Conservation (phyloP, 1,140 invertebrate genomes). For the Mizuhopecten yessoensis region DNA sequence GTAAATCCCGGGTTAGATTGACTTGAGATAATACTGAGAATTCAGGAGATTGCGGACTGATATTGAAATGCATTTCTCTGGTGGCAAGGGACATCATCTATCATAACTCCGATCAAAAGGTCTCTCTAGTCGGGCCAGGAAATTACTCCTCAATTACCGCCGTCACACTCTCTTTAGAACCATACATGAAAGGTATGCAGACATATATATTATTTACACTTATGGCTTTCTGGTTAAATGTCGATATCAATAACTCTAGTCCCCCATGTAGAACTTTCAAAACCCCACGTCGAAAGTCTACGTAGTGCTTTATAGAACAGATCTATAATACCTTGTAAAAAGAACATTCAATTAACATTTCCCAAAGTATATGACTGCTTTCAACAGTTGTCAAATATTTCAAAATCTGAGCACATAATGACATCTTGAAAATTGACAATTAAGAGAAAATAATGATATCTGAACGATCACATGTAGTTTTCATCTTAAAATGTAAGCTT, state of each 20-base stretch:
- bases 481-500: no score
- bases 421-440: no score
- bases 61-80: constrained; percentile 18
- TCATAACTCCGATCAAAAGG: constrained; percentile 32
- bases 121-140: background rate
- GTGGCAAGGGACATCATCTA: constrained; percentile 22
- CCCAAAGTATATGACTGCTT: background rate
- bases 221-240: constrained; percentile 25
- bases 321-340: background rate
- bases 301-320: background rate
- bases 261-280: constrained; percentile 18
- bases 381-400: background rate
- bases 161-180: background rate
- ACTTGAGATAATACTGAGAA: constrained; percentile 15
- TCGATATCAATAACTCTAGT: background rate
- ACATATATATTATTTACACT: constrained; percentile 10
- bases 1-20: constrained; percentile 1
- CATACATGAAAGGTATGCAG: background rate
- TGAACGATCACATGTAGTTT: no score
- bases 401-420: background rate
- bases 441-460: no score
- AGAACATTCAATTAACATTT: background rate
- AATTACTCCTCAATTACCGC: background rate
- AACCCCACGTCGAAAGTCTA: background rate
- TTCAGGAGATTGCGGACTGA: background rate